These are phyloP conservation scores for Sphinx pinastri DNA, from an alignment of 2,888 invertebrate species.

Conservation along the genomic window DNA sequence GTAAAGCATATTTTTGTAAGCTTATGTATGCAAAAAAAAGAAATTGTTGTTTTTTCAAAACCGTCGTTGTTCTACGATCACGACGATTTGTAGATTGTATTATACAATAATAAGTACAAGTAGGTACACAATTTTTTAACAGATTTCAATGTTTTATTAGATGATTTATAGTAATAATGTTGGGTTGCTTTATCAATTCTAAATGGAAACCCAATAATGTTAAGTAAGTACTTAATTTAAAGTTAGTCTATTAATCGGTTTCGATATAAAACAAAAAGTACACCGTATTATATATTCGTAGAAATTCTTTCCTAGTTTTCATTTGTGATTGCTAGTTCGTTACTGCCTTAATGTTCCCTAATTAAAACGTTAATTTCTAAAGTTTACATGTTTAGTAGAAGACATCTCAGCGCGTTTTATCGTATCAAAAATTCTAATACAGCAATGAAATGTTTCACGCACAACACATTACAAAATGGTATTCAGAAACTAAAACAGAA, in stretches of 20 bases:
- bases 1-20: too few species aligned
- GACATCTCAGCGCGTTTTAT: neutral
- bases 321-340: too few species aligned
- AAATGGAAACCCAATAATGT: neutral
- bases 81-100: conserved; percentile 81
- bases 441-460: neutral
- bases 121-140: conserved; percentile 41
- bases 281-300: too few species aligned
- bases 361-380: neutral
- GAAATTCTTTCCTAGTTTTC: too few species aligned
- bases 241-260: too few species aligned
- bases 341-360: too few species aligned
- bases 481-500: neutral
- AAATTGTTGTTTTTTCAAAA: too few species aligned
- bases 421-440: neutral
- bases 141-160: conserved; percentile 43
- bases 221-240: neutral
- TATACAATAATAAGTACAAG: conserved; percentile 70
- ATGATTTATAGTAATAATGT: conserved; percentile 30
- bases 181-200: neutral
- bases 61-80: too few species aligned
- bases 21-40: too few species aligned
- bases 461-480: neutral
- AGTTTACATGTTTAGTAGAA: neutral
- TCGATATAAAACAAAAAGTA: too few species aligned